phyloP scores from a whole-genome alignment of 2,888 invertebrate genomes.

The Ischnus inquisitorius region DNA sequence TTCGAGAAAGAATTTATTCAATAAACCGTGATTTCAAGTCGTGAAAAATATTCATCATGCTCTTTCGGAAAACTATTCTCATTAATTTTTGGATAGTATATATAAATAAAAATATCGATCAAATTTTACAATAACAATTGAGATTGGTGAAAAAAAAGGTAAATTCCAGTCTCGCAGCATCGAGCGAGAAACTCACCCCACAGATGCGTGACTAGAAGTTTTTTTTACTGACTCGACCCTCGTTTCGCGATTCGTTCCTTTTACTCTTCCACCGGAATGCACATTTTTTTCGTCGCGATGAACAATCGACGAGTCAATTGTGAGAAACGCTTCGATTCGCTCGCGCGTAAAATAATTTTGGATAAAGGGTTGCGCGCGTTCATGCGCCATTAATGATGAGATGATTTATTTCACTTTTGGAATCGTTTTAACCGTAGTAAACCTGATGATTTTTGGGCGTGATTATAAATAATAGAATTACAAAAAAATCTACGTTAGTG shows the following conservation, averaged over 20 bases:
- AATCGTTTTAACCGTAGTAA: not conserved
- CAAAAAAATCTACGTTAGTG: not conserved
- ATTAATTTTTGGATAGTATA: too few species aligned
- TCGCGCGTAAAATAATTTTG: conserved; percentile 18
- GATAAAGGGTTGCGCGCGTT: conserved; percentile 43
- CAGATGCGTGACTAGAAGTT: conserved; percentile 9
- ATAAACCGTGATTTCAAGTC: too few species aligned
- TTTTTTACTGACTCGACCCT: not conserved
- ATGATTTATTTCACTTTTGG: conserved; percentile 23
- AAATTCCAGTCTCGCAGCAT: not conserved
- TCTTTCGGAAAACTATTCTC: too few species aligned
- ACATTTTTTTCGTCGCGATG: conserved; percentile 18
- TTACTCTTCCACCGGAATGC: conserved; percentile 22
- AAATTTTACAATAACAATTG: not conserved
- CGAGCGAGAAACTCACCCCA: not conserved
- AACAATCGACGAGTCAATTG: conserved; percentile 22
- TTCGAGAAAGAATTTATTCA: not conserved
- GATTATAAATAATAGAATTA: not conserved
- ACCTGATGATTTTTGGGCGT: not conserved
- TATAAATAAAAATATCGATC: too few species aligned
- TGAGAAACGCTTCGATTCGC: conserved; percentile 31
- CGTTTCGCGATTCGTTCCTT: conserved; percentile 1
- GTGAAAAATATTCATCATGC: too few species aligned
- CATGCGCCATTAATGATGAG: not conserved
- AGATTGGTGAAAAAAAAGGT: not conserved